phyloP scores from a whole-genome alignment of 2,888 invertebrate genomes.

The Rambutsinella grinnellia region DNA sequence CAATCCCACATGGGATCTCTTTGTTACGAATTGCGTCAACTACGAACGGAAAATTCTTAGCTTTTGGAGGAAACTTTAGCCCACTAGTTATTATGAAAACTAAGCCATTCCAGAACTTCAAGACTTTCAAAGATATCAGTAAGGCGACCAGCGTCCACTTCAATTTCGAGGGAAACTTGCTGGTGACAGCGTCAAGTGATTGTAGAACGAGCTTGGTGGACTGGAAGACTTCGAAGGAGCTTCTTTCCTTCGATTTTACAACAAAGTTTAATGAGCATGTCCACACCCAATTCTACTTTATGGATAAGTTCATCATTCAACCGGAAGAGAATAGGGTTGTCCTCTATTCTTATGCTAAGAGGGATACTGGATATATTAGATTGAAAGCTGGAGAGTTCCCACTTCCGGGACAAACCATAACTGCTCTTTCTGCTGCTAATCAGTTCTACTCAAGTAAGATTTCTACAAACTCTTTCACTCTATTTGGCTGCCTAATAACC shows the following conservation, averaged over 20 bases:
- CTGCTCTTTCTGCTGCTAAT: constrained; percentile 61
- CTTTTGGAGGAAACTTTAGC: constrained; percentile 57
- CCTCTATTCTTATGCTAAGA: constrained; percentile 57
- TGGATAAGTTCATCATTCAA: constrained; percentile 65
- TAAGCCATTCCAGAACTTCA: constrained; percentile 49
- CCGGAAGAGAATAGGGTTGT: constrained; percentile 61
- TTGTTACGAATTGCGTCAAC: constrained; percentile 49
- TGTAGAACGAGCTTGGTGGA: constrained; percentile 56
- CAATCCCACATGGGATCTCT: constrained; percentile 49
- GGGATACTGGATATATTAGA: constrained; percentile 49
- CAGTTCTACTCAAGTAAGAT: constrained; percentile 63
- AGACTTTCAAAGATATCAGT: constrained; percentile 51
- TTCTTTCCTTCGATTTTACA: constrained; percentile 49
- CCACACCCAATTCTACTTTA: constrained; percentile 63
- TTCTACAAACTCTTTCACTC: no score
- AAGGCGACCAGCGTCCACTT: constrained; percentile 56
- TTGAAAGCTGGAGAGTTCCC: constrained; percentile 61
- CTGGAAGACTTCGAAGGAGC: constrained; percentile 53
- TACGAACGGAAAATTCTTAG: constrained; percentile 54
- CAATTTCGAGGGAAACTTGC: constrained; percentile 54
- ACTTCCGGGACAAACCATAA: constrained; percentile 59
- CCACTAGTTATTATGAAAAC: constrained; percentile 56
- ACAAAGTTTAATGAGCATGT: constrained; percentile 65
- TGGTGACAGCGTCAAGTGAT: constrained; percentile 57
- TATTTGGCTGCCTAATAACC: background rate